Evolutionary conservation across 2,888 invertebrate species (phyloP), one percentile per base, ranked within the genome.

Genomic region (Pantelozetes paolii): DNA sequence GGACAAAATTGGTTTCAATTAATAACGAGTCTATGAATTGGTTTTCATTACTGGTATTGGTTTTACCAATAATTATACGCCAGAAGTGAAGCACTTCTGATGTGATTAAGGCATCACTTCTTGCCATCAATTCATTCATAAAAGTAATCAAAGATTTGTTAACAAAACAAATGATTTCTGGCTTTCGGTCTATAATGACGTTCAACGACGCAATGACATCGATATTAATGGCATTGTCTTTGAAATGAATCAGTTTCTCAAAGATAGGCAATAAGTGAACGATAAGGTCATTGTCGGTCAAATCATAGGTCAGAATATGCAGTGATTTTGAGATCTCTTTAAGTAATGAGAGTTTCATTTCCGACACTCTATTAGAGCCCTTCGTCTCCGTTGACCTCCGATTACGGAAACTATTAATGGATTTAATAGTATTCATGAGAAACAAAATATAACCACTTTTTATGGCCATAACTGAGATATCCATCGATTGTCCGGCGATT

Each of bases 161-260:
- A 18, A 67, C 9, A 36, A 40, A 18, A 40, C 1, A n/a, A 42
- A 67, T 1, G 1, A 18, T n/a, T 67, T 67, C 40, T 8, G 36
- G 67, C 2, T 42, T 36, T 67, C n/a, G 15, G 18, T 40, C 40
- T 11, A 42, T 23, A 42, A 67, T 42, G 9, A 67, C 15, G 1
- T 18, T 23, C 42, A 67, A 23, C 11, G 67, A 30, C 11, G 11
- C n/a, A 36, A 67, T 23, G 3, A 23, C 13, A 11, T 67, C 40
- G 26, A 1, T 9, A 15, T 40, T 23, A 8, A 67, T 42, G 20
- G 3, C 18, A 9, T 42, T 67, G 32, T 67, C 67, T 67, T 67
- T 42, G 42, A 67, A 67, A 5, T 40, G 40, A 40, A 67, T 67
- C 23, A 67, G 40, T 67, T 42, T 67, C 13, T 67, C 32, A 11